Base-by-base conservation (phyloP, 2,888 invertebrate species). In the Megalurothrips usitatus region DNA sequence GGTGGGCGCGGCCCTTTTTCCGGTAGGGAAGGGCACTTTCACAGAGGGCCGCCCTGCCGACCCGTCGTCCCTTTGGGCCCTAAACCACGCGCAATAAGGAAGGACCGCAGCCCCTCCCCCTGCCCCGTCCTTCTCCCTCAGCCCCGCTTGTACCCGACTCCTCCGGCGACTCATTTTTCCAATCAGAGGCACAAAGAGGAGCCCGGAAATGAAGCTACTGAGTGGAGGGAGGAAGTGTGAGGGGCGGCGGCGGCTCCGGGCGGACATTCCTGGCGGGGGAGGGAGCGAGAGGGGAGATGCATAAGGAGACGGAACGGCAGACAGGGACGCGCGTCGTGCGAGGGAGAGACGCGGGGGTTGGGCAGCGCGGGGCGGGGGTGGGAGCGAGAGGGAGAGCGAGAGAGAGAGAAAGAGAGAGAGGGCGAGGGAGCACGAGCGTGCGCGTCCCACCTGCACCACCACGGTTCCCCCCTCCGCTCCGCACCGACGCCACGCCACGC, bases 171-270 rank as follows among this genome's bases (percentile, higher is more conserved):
- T 58, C 58, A 58, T 75, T 75, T 75, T 75, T 75, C 68, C 68
- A 75, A 75, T 75, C 68, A 75, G 68, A 8, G 68, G 68, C 68
- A 26, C 68, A 75, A 75, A 75, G 68, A 75, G 68, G 68, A 75
- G 68, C 23, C n/a, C 68, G 68, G 68, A 75, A 75, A 75, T 75
- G 68, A 75, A 75, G 68, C 68, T 26, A 75, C 68, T 75, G 68
- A 75, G 68, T 75, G 68, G 68, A 23, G 68, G 14, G 52, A 26
- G 26, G 68, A 75, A 26, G 68, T 26, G 68, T 26, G 68, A 3
- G 68, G 68, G 9, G 68, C 11, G n/a, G 68, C 9, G 68, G 68
- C 52, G 14, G 11, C 4, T 12, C 6, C 6, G 58, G 11, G 58
- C 19, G 58, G 58, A 19, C 17, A 58, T 19, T 63, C 63, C 26